These are phyloP conservation scores for Cryptoprocta ferox DNA, from an alignment of 2,797 vertebrate genomes.

Conservation along the genomic window DNA sequence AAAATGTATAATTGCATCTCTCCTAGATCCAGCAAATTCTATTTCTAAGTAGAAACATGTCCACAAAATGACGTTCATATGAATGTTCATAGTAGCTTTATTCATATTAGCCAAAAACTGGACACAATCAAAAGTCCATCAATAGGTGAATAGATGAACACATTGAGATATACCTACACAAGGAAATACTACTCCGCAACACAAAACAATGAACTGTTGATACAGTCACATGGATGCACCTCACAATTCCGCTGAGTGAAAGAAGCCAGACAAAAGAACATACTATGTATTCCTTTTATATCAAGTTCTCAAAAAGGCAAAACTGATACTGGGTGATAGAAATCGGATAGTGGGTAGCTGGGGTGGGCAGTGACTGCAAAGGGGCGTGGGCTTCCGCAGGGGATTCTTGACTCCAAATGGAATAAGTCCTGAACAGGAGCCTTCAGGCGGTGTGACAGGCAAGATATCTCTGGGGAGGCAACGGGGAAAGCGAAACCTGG, in stretches of 20 bases:
- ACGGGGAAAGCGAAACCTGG: background rate
- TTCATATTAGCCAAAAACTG: background rate
- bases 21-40: background rate
- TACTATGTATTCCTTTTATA: background rate
- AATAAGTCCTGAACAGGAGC: background rate
- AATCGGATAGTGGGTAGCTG: background rate
- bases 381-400: background rate
- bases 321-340: background rate
- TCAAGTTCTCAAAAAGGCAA: background rate
- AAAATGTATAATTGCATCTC: background rate
- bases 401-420: background rate
- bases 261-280: background rate
- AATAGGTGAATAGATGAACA: background rate
- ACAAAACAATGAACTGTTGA: background rate
- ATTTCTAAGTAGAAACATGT: background rate
- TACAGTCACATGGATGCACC: background rate
- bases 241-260: background rate
- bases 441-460: background rate
- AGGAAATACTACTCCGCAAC: background rate
- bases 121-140: background rate
- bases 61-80: background rate
- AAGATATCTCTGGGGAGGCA: accelerated
- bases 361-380: background rate
- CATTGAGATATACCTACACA: background rate
- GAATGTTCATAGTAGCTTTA: background rate